These are phyloP conservation scores for Plodia interpunctella DNA, from an alignment of 1,140 invertebrate species.

Conservation along the genomic window DNA sequence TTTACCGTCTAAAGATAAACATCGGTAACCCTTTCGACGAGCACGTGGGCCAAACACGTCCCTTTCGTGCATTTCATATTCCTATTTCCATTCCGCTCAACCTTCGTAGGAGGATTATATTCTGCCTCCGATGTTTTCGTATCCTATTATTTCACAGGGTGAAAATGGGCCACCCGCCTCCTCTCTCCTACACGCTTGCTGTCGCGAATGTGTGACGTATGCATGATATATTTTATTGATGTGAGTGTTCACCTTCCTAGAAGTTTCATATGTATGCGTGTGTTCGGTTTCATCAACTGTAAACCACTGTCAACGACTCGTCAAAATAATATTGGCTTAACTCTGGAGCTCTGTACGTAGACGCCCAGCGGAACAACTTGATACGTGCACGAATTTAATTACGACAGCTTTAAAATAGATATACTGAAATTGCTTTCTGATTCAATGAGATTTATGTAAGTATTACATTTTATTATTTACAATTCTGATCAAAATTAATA, in stretches of 20 bases:
- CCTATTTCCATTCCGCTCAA: slow-evolving; percentile 68
- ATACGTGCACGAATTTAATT: slow-evolving; percentile 56
- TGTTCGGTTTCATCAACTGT: slow-evolving; percentile 58
- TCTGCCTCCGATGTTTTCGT: slow-evolving; percentile 74
- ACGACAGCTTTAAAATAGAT: slow-evolving; percentile 32
- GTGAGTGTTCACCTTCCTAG: slow-evolving; percentile 34
- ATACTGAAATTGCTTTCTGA: slow-evolving; percentile 21
- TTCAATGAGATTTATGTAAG: too few relatives aligned
- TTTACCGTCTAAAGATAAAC: slow-evolving; percentile 59
- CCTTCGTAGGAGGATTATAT: slow-evolving; percentile 73
- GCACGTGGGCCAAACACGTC: slow-evolving; percentile 55
- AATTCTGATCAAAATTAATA: too few relatives aligned
- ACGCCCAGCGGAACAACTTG: slow-evolving; percentile 37
- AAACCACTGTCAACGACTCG: slow-evolving; percentile 71
- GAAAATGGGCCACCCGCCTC: slow-evolving; percentile 75
- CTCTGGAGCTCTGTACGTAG: slow-evolving; percentile 40
- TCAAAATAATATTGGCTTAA: slow-evolving; percentile 72
- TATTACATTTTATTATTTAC: too few relatives aligned
- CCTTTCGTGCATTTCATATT: slow-evolving; percentile 72
- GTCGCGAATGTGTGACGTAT: slow-evolving; percentile 9
- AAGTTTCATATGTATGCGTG: slow-evolving; percentile 30
- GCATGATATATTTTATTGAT: slow-evolving; percentile 3
- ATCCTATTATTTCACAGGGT: slow-evolving; percentile 76
- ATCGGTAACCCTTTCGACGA: slow-evolving; percentile 59
- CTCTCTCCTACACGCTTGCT: slow-evolving; percentile 39